phyloP scores from a whole-genome alignment of 1,140 invertebrate genomes.

The Eulimnadia texana region DNA sequence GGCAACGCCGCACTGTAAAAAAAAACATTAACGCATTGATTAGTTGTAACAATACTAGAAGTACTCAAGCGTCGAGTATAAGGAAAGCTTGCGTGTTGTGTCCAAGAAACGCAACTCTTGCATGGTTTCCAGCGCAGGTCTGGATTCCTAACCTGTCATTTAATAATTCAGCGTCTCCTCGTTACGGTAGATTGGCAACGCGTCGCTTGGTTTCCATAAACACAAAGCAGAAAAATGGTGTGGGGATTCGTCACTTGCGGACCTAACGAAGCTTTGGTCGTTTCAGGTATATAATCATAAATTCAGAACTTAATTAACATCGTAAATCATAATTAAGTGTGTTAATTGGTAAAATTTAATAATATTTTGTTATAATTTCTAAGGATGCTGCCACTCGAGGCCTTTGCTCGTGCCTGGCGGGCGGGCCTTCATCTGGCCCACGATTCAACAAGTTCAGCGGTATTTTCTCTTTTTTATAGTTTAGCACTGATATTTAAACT shows the following conservation, averaged over 20 bases:
- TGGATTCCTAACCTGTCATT: too few species aligned
- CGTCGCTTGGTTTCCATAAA: not conserved
- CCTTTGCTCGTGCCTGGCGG: slow-evolving; percentile 85
- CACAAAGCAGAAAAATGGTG: slow-evolving; percentile 43
- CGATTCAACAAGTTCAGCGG: slow-evolving; percentile 87
- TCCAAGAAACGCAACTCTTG: too few species aligned
- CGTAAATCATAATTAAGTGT: slow-evolving; percentile 2
- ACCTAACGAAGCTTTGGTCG: slow-evolving; percentile 90
- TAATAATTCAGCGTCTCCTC: too few species aligned
- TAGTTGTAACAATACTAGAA: too few species aligned
- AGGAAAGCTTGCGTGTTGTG: too few species aligned
- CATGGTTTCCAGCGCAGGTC: too few species aligned
- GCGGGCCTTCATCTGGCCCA: slow-evolving; percentile 90
- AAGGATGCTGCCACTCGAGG: slow-evolving; percentile 78
- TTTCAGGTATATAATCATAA: slow-evolving; percentile 60
- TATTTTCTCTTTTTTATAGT: slow-evolving; percentile 29
- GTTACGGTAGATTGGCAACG: too few species aligned
- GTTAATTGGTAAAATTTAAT: not conserved
- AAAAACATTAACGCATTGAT: too few species aligned
- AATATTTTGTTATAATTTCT: not conserved
- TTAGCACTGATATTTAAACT: not conserved
- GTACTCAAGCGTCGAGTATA: too few species aligned
- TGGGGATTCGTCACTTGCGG: slow-evolving; percentile 95
- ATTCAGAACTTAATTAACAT: not conserved
- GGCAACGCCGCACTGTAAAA: too few species aligned